A percentile compares a stretch with the other conserved stretches of the same genome.
Conservation (phyloP, 2,888 invertebrate species). For the Pammene fasciana region DNA sequence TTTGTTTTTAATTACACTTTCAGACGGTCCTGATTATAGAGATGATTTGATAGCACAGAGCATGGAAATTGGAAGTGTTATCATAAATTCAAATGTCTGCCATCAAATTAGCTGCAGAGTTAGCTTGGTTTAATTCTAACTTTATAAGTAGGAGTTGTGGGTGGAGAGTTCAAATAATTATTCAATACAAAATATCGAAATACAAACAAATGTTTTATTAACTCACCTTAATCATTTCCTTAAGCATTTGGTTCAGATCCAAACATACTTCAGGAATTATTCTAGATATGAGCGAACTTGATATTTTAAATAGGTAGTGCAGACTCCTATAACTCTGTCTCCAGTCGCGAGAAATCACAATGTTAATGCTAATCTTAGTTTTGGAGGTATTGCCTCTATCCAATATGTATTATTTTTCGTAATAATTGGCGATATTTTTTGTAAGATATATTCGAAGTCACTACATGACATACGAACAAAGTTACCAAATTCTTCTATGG, state of each 20-base stretch:
- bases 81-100: too few species aligned
- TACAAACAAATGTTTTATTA: neutral
- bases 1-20: too few species aligned
- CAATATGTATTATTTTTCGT: neutral
- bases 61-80: too few species aligned
- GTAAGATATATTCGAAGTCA: neutral
- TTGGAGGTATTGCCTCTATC: neutral
- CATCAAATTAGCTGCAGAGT: too few species aligned
- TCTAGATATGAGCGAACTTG: neutral
- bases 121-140: too few species aligned
- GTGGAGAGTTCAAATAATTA: too few species aligned
- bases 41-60: too few species aligned
- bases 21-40: too few species aligned
- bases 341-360: slow-evolving; percentile 3
- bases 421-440: neutral
- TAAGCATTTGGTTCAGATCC: neutral
- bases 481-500: neutral
- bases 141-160: too few species aligned
- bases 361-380: slow-evolving; percentile 2
- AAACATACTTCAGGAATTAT: slow-evolving; percentile 9
- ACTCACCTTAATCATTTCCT: slow-evolving; percentile 3
- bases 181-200: neutral
- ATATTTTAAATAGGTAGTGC: slow-evolving; percentile 7
- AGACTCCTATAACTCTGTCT: neutral
- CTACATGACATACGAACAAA: slow-evolving; percentile 2